These are phyloP conservation scores for Procambarus virginalis DNA, from an alignment of 1,140 invertebrate genomes.

Conservation along the genomic window DNA sequence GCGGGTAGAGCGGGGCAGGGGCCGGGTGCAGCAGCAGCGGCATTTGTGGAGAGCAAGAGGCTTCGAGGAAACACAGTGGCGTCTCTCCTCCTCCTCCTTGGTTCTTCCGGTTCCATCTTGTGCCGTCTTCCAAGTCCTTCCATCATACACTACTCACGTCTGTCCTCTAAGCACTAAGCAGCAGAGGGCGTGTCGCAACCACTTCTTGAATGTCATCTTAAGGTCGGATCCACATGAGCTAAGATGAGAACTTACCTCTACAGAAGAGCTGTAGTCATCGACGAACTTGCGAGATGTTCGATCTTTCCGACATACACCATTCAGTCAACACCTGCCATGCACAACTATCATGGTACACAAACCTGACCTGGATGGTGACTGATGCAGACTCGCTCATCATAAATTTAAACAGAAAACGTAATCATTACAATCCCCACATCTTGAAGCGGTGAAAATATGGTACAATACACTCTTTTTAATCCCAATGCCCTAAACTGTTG, in stretches of 20 bases:
- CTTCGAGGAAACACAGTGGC: neutral
- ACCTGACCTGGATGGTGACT: neutral
- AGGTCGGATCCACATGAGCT: neutral
- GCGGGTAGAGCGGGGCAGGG: neutral
- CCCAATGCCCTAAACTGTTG: too few species aligned
- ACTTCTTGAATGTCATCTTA: neutral
- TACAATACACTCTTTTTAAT: too few species aligned
- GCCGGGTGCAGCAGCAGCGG: neutral
- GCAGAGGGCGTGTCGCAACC: neutral
- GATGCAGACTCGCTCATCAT: too few species aligned
- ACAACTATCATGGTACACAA: neutral
- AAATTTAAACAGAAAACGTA: too few species aligned
- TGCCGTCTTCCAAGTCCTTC: neutral
- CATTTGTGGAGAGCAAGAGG: neutral
- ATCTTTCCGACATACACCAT: neutral
- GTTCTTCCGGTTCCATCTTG: neutral
- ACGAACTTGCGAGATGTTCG: neutral
- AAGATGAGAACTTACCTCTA: neutral
- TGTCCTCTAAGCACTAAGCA: slow-evolving; percentile 3
- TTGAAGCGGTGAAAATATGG: too few species aligned
- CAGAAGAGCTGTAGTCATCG: neutral
- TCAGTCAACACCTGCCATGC: neutral
- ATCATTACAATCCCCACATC: too few species aligned
- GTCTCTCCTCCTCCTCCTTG: neutral
- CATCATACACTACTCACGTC: neutral